phyloP scores from a whole-genome alignment of 1,140 invertebrate species.

The Panulirus ornatus region DNA sequence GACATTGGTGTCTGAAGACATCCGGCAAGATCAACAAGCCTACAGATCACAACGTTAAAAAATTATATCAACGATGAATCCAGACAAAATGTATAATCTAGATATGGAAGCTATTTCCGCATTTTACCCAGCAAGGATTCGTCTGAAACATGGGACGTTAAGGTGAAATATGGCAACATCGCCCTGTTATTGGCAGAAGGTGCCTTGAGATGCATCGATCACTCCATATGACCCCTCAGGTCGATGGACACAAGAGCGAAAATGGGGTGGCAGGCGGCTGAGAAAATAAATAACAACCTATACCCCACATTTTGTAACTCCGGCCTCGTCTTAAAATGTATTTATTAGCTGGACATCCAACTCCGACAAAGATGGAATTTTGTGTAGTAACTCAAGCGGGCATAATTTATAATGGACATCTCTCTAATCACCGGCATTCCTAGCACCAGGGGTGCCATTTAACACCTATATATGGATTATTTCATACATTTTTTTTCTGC shows the following conservation, averaged over 20 bases:
- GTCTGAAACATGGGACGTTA: slow-evolving; percentile 64
- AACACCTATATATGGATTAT: slow-evolving; percentile 54
- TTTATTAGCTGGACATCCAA: slow-evolving; percentile 68
- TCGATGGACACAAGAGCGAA: slow-evolving; percentile 32
- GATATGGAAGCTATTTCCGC: slow-evolving; percentile 58
- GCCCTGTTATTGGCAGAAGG: slow-evolving; percentile 73
- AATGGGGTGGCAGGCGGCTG: slow-evolving; percentile 42
- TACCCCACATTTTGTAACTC: slow-evolving; percentile 67
- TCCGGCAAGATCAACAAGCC: slow-evolving; percentile 6
- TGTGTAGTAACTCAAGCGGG: slow-evolving; percentile 62
- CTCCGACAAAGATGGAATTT: slow-evolving; percentile 70
- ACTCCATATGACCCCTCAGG: slow-evolving; percentile 61
- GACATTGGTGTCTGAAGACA: slow-evolving; percentile 46
- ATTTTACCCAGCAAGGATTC: slow-evolving; percentile 26
- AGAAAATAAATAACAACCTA: slow-evolving; percentile 73
- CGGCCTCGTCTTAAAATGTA: slow-evolving; percentile 72
- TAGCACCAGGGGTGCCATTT: slow-evolving; percentile 23
- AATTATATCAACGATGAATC: neutral
- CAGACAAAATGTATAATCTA: neutral
- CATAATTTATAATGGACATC: slow-evolving; percentile 66
- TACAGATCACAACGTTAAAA: neutral
- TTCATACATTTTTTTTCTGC: slow-evolving; percentile 19
- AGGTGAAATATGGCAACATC: slow-evolving; percentile 73
- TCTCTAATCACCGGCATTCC: slow-evolving; percentile 69
- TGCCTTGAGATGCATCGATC: slow-evolving; percentile 72